phyloP scores from a whole-genome alignment of 1,140 invertebrate species.

The Metaphire vulgaris region DNA sequence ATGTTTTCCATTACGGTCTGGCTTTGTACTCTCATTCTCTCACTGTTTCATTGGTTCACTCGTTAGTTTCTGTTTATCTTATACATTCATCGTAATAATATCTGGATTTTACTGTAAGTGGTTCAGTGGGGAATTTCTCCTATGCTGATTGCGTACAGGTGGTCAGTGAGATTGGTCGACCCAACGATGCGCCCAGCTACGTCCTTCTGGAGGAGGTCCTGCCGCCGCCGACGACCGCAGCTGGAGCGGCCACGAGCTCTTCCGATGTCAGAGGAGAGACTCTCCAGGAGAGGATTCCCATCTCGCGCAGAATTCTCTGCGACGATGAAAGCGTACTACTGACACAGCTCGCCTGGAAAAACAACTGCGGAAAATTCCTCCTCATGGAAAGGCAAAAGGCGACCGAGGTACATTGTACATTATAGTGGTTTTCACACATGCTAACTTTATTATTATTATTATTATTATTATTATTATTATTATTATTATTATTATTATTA shows the following conservation, averaged over 20 bases:
- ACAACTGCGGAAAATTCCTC: neutral
- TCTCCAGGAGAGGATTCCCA: neutral
- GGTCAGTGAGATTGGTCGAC: neutral
- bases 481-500: neutral
- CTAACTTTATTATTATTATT: neutral
- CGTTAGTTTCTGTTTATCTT: too few relatives aligned
- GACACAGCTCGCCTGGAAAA: neutral
- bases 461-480: neutral
- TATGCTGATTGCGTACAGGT: too few relatives aligned
- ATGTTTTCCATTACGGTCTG: too few relatives aligned
- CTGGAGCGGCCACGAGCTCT: neutral
- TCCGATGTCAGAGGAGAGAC: neutral
- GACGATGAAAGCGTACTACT: neutral
- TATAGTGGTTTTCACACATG: neutral
- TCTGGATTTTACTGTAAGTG: too few relatives aligned
- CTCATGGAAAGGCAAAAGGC: neutral
- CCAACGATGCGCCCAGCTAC: neutral
- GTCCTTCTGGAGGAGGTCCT: neutral
- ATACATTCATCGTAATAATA: too few relatives aligned
- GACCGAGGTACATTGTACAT: neutral
- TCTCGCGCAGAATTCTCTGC: neutral
- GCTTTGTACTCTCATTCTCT: too few relatives aligned
- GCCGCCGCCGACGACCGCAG: too few relatives aligned
- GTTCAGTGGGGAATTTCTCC: too few relatives aligned
- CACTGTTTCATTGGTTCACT: too few relatives aligned